phyloP scores from a whole-genome alignment of 2,888 invertebrate species.

The Beris morrisii region DNA sequence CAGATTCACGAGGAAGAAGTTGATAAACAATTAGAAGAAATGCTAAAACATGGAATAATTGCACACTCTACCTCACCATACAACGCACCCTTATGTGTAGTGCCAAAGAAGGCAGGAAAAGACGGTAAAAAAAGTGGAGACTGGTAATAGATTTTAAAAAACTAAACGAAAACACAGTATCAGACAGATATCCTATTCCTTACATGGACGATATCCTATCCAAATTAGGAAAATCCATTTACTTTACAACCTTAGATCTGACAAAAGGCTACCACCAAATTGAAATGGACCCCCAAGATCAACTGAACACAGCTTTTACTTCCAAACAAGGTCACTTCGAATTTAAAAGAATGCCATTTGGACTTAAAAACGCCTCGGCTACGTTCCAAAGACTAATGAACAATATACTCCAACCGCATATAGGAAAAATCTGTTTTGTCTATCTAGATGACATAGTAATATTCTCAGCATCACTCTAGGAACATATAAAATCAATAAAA shows the following conservation, averaged over 20 bases:
- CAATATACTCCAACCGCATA: no score
- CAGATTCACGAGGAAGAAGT: constrained; percentile 32
- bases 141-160: constrained; percentile 48
- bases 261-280: constrained; percentile 51
- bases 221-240: constrained; percentile 47
- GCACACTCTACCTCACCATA: constrained; percentile 41
- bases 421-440: no score
- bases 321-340: constrained; percentile 47
- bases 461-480: no score
- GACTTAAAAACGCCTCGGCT: constrained; percentile 34
- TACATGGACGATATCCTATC: constrained; percentile 49
- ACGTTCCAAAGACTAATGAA: constrained; percentile 37
- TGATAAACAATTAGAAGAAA: constrained; percentile 42
- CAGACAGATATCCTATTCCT: constrained; percentile 47
- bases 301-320: constrained; percentile 49
- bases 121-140: constrained; percentile 43
- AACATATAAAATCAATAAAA: no score
- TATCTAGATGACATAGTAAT: no score
- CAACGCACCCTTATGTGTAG: constrained; percentile 42
- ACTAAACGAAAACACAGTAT: constrained; percentile 49
- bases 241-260: constrained; percentile 49
- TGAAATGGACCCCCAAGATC: constrained; percentile 42
- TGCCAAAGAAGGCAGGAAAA: constrained; percentile 47
- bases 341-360: constrained; percentile 46
- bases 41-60: constrained; percentile 45